Evolutionary conservation across 2,888 invertebrate genomes (phyloP).

Genomic region (Coremacera marginata): DNA sequence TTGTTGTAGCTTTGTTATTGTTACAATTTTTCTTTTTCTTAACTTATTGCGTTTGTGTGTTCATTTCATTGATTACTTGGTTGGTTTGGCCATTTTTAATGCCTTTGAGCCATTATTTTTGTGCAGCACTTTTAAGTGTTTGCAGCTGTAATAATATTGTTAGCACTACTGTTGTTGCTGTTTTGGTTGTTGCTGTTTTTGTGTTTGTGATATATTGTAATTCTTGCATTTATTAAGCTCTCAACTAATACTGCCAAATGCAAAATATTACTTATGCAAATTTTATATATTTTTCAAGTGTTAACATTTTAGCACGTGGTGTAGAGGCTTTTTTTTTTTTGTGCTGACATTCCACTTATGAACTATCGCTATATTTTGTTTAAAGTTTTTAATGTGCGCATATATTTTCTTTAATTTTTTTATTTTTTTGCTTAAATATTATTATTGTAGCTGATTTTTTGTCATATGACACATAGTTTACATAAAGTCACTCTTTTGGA

Average conservation of each 20-base stretch:
- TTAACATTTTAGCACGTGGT: slow-evolving; percentile 1
- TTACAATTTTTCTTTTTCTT: not conserved
- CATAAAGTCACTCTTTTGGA: too few species aligned
- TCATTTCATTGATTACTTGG: slow-evolving; percentile 26
- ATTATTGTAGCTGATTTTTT: too few species aligned
- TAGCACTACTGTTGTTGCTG: slow-evolving; percentile 23
- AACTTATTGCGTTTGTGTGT: not conserved
- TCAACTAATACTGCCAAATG: not conserved
- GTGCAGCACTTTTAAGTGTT: slow-evolving; percentile 15
- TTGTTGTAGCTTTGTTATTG: not conserved
- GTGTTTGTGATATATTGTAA: not conserved
- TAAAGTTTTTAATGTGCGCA: too few species aligned
- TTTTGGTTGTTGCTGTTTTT: not conserved
- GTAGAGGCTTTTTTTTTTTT: not conserved
- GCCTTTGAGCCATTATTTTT: slow-evolving; percentile 15
- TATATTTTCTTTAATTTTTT: not conserved
- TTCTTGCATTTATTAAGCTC: not conserved
- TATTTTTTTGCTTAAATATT: too few species aligned
- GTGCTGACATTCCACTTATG: too few species aligned
- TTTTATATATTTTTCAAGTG: not conserved
- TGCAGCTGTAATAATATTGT: slow-evolving; percentile 39
- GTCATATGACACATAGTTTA: too few species aligned
- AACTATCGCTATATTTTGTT: too few species aligned
- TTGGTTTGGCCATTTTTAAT: not conserved
- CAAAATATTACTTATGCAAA: not conserved